These are phyloP conservation scores for Macrobrachium nipponense DNA, from an alignment of 1,140 invertebrate species.

Conservation along the genomic window DNA sequence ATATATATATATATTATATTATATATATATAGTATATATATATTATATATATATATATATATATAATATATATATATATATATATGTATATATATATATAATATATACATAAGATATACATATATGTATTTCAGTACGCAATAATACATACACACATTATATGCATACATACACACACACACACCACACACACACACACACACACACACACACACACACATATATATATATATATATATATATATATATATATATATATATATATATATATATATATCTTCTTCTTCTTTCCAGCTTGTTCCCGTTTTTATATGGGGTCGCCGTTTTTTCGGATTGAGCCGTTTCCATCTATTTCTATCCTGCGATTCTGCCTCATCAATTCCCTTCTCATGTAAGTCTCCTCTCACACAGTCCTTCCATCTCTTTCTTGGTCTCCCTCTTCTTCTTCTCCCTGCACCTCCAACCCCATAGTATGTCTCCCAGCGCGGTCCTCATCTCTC, in stretches of 20 bases:
- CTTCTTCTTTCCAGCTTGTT: no score
- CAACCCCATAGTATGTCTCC: no score
- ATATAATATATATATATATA: slow-evolving; percentile 8
- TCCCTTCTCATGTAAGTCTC: no score
- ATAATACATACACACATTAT: neutral
- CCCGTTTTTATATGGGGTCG: no score
- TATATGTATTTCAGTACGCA: neutral
- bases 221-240: slow-evolving; percentile 24
- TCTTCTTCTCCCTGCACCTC: no score
- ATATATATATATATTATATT: slow-evolving; percentile 1
- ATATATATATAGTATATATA: slow-evolving; percentile 17
- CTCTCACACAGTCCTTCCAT: no score
- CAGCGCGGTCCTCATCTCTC: no score
- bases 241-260: slow-evolving; percentile 21
- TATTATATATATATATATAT: slow-evolving; percentile 14
- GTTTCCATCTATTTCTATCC: no score
- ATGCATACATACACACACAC: neutral
- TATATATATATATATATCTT: slow-evolving; percentile 17
- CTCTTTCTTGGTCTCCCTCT: no score
- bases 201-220: no score
- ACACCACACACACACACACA: neutral
- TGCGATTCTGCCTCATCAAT: no score
- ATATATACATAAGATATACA: slow-evolving; percentile 1
- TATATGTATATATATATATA: slow-evolving; percentile 12
- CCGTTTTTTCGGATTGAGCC: no score